Conservation (phyloP, 2,888 invertebrate genomes). For the Epirrhoe tristata region DNA sequence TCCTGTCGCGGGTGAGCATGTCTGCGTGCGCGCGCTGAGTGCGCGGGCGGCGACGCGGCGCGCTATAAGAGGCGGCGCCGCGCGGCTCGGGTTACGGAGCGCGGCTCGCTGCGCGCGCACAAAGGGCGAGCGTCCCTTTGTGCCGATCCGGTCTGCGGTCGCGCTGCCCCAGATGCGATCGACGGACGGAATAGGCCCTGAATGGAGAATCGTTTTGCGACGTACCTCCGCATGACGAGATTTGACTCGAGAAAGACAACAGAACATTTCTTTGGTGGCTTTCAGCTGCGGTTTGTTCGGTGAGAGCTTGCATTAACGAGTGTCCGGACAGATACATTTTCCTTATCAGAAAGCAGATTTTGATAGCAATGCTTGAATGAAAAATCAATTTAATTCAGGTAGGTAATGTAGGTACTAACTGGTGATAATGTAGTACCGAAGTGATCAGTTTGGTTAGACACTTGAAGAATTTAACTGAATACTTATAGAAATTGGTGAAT, state of each 20-base stretch:
- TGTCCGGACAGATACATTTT: neutral
- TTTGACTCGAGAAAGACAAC: conserved; percentile 53
- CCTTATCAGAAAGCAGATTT: conserved; percentile 16
- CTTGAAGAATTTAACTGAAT: neutral
- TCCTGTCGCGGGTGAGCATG: conserved; percentile 59
- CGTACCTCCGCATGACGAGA: conserved; percentile 45
- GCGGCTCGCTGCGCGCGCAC: conserved; percentile 13
- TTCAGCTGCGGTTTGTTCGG: neutral
- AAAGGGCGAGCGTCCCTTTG: conserved; percentile 10
- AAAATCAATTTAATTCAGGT: conserved; percentile 15
- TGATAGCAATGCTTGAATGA: conserved; percentile 34
- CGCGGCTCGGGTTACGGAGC: conserved; percentile 32
- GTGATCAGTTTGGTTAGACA: neutral
- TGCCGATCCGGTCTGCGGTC: neutral
- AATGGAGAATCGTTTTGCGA: neutral
- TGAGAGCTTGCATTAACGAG: neutral
- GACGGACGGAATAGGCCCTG: neutral
- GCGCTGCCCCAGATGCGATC: neutral
- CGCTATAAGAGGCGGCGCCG: conserved; percentile 20
- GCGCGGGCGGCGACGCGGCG: conserved; percentile 36
- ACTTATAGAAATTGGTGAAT: too few relatives aligned
- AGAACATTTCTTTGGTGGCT: conserved; percentile 45
- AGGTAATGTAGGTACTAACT: neutral
- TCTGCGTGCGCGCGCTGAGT: conserved; percentile 38
- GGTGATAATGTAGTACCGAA: neutral